Evolutionary conservation across 2,113 vertebrate species (phyloP).

Genomic region (Coracopsis vasa): DNA sequence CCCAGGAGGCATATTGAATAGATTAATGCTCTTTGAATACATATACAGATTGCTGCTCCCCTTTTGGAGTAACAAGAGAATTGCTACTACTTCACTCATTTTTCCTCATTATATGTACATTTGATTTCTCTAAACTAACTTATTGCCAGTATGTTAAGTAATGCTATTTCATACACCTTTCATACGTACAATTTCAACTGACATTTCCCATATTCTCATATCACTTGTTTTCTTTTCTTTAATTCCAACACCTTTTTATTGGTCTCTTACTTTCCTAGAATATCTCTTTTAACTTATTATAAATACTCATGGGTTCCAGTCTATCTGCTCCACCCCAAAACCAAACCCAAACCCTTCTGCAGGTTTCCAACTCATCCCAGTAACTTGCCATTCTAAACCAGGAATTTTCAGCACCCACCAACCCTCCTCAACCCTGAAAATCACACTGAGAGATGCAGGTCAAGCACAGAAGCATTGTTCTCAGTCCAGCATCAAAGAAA

Average conservation of each 20-base stretch:
- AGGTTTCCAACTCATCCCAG: background rate
- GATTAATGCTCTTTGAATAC: constrained; percentile 35
- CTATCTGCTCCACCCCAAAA: background rate
- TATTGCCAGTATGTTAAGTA: background rate
- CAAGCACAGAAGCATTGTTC: background rate
- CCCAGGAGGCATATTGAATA: constrained; percentile 26
- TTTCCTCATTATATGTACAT: background rate
- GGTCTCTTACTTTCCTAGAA: background rate
- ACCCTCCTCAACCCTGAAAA: background rate
- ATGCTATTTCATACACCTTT: background rate
- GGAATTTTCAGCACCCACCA: background rate
- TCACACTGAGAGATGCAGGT: background rate
- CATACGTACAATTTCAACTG: background rate
- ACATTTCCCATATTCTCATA: background rate
- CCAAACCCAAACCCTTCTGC: background rate
- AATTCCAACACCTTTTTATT: background rate
- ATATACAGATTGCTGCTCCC: background rate
- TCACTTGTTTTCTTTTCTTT: background rate
- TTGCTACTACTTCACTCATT: background rate
- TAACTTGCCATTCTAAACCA: background rate
- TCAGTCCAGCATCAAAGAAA: background rate
- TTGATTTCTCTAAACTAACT: background rate
- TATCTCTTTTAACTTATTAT: background rate
- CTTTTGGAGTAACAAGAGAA: constrained; percentile 8
- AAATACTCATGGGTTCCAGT: background rate